These are phyloP conservation scores for Mustela nigripes DNA, from an alignment of 2,113 vertebrate species.

Conservation along the genomic window DNA sequence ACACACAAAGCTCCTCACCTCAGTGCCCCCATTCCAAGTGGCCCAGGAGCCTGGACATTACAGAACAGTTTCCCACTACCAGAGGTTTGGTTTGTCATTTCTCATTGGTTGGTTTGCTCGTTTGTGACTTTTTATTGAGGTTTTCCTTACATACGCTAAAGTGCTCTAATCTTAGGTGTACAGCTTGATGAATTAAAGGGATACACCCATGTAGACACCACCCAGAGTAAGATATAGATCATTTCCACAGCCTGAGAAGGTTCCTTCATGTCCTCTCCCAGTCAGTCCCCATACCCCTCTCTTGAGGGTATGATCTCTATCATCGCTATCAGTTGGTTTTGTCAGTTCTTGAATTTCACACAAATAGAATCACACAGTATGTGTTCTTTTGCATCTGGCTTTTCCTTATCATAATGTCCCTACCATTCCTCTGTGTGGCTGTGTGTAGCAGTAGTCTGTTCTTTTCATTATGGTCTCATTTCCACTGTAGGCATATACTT, in stretches of 20 bases:
- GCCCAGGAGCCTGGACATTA: background rate
- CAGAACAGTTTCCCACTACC: background rate
- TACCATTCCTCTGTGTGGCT: background rate
- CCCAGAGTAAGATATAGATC: background rate
- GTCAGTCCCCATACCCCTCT: background rate
- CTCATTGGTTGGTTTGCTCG: background rate
- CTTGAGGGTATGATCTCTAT: background rate
- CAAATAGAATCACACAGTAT: background rate
- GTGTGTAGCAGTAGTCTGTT: background rate
- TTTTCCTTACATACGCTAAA: background rate
- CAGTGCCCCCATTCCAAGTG: background rate
- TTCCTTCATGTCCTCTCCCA: background rate
- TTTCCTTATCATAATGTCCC: conserved; percentile 20
- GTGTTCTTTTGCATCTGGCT: background rate
- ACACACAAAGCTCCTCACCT: background rate
- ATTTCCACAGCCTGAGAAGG: background rate
- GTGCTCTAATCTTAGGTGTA: background rate
- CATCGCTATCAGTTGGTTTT: background rate
- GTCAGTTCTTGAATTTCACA: conserved; percentile 1
- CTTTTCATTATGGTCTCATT: background rate
- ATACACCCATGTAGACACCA: background rate
- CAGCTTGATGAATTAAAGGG: background rate
- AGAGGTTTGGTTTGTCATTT: background rate
- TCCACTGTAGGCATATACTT: background rate
- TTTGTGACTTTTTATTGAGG: background rate